Evolutionary conservation across 2,113 vertebrate species (phyloP).

Genomic region (Platichthys stellatus): DNA sequence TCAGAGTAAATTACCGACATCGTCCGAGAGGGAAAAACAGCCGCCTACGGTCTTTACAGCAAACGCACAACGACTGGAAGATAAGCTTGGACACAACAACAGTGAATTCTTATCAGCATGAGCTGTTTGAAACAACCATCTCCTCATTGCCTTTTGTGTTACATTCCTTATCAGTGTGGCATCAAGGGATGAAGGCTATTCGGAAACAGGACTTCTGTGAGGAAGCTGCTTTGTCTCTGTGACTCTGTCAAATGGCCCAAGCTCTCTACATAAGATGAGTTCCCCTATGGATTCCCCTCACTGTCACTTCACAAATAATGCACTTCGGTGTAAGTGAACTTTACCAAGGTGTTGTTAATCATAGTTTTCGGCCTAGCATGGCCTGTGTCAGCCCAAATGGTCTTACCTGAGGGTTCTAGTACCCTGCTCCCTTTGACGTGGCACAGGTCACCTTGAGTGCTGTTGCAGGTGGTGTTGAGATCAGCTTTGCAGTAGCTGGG

Average conservation of each 20-base stretch:
- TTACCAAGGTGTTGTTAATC: not conserved
- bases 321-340: not conserved
- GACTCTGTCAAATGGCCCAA: slow-evolving; percentile 13
- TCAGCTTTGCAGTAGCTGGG: slow-evolving; percentile 94
- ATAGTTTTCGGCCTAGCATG: not conserved
- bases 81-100: slow-evolving; percentile 16
- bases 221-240: not conserved
- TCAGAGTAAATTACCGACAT: slow-evolving; percentile 56
- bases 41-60: slow-evolving; percentile 33
- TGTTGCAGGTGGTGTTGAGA: slow-evolving; percentile 92
- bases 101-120: slow-evolving; percentile 25
- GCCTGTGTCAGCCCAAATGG: not conserved
- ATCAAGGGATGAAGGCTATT: slow-evolving; percentile 37
- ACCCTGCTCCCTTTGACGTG: slow-evolving; percentile 88
- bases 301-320: slow-evolving; percentile 9
- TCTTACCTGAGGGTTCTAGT: slow-evolving; percentile 93
- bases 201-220: slow-evolving; percentile 14
- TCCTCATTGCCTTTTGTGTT: slow-evolving; percentile 28
- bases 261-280: slow-evolving; percentile 33
- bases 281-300: not conserved
- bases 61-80: slow-evolving; percentile 1
- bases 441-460: slow-evolving; percentile 90
- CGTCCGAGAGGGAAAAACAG: slow-evolving; percentile 44
- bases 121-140: slow-evolving; percentile 22
- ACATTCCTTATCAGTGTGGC: slow-evolving; percentile 46